Evolutionary conservation across 2,113 vertebrate species (phyloP), one percentile per base, ranked within the genome.

Genomic region (Puma concolor): DNA sequence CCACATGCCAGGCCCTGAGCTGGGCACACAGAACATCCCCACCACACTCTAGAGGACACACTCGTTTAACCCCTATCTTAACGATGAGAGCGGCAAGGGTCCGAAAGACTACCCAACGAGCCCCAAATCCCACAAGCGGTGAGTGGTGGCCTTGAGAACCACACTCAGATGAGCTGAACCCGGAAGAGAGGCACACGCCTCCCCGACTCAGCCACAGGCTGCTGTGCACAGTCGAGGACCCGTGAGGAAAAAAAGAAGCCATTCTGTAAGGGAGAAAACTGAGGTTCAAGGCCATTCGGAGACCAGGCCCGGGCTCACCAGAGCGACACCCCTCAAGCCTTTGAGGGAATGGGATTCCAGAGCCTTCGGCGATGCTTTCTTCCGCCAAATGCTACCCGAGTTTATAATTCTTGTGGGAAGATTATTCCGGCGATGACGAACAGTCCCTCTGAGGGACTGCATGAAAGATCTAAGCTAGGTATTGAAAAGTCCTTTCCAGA

Each of bases 211-310:
- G 85, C 84, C 57, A 15, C 13, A 29, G 52, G 16, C n/a, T 17
- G 6, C 27, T 33, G 8, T 27, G 31, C 27, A 5, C 4, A 10
- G 48, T 36, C 17, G 21, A 48, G 19, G 52, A 41, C 41, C 16
- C 2, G 0, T 0, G 2, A n/a, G 3, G 16, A 0, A 5, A 31
- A 31, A 64, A 11, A 69, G 16, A 72, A 29, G 41, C 44, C 52
- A 48, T 27, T 17, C 8, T 13, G 2, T 11, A 89, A 13, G 41
- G 88, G 66, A 67, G 72, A 52, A 79, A 44, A n/a, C 31, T 13
- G 57, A 71, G 57, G 29, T 82, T n/a, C 60, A 17, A 52, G 67
- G 92, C 33, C 16, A 12, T 4, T 1, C 10, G 27, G 27, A 48
- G 88, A n/a, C 38, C 76, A 69, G 27, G 4, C 16, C 25, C 1